These are phyloP conservation scores for Podiceps cristatus DNA, from an alignment of 2,113 vertebrate species.

Conservation along the genomic window DNA sequence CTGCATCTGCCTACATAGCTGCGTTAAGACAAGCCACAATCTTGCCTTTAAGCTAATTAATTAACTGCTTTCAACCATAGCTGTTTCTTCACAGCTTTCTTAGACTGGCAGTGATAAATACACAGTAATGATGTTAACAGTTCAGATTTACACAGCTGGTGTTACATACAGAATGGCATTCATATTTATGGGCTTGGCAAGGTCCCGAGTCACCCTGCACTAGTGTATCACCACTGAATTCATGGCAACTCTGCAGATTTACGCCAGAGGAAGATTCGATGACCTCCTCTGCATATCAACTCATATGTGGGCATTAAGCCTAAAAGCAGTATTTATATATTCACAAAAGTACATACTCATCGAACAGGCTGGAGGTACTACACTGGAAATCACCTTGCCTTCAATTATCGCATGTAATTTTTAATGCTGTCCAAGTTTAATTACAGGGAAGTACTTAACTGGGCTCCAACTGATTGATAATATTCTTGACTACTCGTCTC, in stretches of 20 bases:
- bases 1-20: not conserved
- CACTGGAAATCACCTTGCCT: not conserved
- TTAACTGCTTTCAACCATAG: slow-evolving; percentile 57
- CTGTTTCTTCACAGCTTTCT: slow-evolving; percentile 55
- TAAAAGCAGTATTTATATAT: not conserved
- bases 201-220: not conserved
- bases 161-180: not conserved
- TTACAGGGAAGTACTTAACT: slow-evolving; percentile 35
- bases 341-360: slow-evolving; percentile 15
- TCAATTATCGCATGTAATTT: not conserved
- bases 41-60: slow-evolving; percentile 58
- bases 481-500: slow-evolving; percentile 16
- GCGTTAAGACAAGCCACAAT: not conserved
- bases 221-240: not conserved
- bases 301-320: not conserved
- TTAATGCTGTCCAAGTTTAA: slow-evolving; percentile 50
- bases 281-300: not conserved
- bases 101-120: slow-evolving; percentile 56
- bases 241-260: not conserved
- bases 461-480: slow-evolving; percentile 4
- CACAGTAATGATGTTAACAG: slow-evolving; percentile 36
- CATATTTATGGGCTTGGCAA: slow-evolving; percentile 36
- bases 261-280: not conserved
- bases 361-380: not conserved
- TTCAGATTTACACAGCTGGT: slow-evolving; percentile 48